Conservation (phyloP, 2,888 invertebrate species). For the Halictus quadricinctus region DNA sequence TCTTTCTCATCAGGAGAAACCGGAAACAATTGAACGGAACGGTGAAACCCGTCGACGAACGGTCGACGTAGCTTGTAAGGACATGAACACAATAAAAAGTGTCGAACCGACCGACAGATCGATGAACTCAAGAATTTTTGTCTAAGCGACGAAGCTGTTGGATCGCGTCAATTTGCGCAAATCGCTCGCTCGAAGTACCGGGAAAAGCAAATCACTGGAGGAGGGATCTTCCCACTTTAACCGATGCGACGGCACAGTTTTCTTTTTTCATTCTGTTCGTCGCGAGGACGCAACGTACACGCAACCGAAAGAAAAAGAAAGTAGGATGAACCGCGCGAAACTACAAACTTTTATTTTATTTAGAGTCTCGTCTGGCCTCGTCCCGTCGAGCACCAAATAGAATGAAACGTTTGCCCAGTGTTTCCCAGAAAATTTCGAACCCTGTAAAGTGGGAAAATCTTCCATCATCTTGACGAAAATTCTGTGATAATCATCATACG, state of each 20-base stretch:
- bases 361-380: not conserved
- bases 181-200: slow-evolving; percentile 26
- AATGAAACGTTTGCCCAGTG: not conserved
- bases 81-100: slow-evolving; percentile 50
- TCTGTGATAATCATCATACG: slow-evolving; percentile 67
- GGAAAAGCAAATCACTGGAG: slow-evolving; percentile 31
- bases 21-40: slow-evolving; percentile 36
- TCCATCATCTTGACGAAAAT: slow-evolving; percentile 38
- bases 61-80: slow-evolving; percentile 42
- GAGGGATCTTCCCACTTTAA: not conserved
- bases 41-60: slow-evolving; percentile 19
- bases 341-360: not conserved
- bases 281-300: not conserved
- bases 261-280: not conserved
- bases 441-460: not conserved
- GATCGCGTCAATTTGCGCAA: slow-evolving; percentile 67
- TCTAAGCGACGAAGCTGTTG: slow-evolving; percentile 28
- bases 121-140: slow-evolving; percentile 21
- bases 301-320: not conserved
- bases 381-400: not conserved
- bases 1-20: slow-evolving; percentile 62
- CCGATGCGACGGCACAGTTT: not conserved
- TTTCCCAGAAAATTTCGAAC: not conserved
- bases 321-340: not conserved
- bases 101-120: slow-evolving; percentile 18